A percentile compares a stretch with the other conserved stretches of the same genome.
Conservation (phyloP, 2,888 invertebrate genomes). For the Melipona beecheii region DNA sequence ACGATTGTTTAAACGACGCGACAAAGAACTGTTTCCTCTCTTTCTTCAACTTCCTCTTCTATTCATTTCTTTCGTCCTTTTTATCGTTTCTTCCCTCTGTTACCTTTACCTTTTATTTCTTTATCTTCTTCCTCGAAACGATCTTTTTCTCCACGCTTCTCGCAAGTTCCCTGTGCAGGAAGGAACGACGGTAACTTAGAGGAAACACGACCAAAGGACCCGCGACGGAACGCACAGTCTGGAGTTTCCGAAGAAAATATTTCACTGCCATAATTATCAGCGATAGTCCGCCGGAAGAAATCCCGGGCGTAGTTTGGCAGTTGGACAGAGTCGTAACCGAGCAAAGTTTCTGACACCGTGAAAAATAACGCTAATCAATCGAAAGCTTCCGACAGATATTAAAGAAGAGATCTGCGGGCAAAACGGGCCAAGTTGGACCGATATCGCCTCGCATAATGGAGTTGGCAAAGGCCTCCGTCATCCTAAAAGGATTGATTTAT, state of each 20-base stretch:
- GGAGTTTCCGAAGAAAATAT: neutral
- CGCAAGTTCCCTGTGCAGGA: neutral
- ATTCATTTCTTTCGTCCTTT: neutral
- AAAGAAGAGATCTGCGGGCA: neutral
- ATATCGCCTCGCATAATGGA: constrained; percentile 23
- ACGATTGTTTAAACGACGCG: no score
- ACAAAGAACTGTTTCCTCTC: neutral
- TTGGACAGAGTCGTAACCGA: neutral
- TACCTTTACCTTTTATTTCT: neutral
- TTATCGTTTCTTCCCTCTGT: neutral
- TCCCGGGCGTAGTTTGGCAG: neutral
- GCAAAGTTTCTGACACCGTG: neutral
- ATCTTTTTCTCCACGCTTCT: neutral
- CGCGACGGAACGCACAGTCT: neutral
- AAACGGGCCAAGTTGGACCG: neutral
- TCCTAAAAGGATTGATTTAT: constrained; percentile 23
- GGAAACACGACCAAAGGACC: neutral
- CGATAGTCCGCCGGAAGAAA: no score
- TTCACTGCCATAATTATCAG: neutral
- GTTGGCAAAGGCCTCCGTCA: constrained; percentile 13
- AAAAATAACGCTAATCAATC: neutral
- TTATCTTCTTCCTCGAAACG: neutral
- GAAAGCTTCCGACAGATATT: neutral
- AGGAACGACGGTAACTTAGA: neutral
- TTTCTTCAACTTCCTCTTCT: neutral